phyloP scores from a whole-genome alignment of 2,888 invertebrate genomes.

The Adela reaumurella region DNA sequence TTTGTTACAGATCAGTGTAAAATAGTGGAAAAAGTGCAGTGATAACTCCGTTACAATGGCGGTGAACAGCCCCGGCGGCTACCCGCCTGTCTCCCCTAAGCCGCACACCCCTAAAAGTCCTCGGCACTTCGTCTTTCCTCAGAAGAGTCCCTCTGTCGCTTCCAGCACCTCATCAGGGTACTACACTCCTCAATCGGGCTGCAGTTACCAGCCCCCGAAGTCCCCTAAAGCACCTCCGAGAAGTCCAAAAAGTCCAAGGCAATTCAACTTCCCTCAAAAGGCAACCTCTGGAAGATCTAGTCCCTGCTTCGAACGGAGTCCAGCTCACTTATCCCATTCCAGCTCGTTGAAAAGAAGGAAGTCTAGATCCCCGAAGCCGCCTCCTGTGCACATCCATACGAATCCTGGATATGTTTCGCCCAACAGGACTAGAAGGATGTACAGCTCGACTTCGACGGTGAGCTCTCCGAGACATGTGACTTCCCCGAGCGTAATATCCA shows the following conservation, averaged over 20 bases:
- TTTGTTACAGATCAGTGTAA: too few relatives aligned
- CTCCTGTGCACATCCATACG: constrained; percentile 57
- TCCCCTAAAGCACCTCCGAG: constrained; percentile 52
- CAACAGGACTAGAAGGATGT: constrained; percentile 38
- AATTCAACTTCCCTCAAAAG: constrained; percentile 56
- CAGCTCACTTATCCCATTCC: constrained; percentile 28
- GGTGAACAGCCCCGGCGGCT: constrained; percentile 57
- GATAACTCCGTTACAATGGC: constrained; percentile 53
- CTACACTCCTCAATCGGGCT: constrained; percentile 53
- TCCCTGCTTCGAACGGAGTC: constrained; percentile 30
- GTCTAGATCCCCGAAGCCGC: constrained; percentile 44
- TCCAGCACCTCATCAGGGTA: constrained; percentile 55
- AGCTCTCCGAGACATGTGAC: constrained; percentile 38
- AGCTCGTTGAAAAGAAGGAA: constrained; percentile 45
- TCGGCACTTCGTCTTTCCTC: constrained; percentile 51
- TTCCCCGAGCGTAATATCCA: constrained; percentile 47
- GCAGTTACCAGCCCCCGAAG: constrained; percentile 45
- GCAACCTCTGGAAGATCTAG: constrained; percentile 42
- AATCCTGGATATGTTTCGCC: constrained; percentile 61
- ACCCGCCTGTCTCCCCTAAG: constrained; percentile 54
- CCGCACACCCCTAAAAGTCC: constrained; percentile 54
- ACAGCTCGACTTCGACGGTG: constrained; percentile 44
- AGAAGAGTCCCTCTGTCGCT: constrained; percentile 49
- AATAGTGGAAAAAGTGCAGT: too few relatives aligned
- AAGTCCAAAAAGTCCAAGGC: constrained; percentile 58